Percentiles rank a stretch among this genome's conserved stretches.
phyloP scores from a whole-genome alignment of 37 sponge, comb jelly and placozoan genomes.

The Petrosia ficiformis region DNA sequence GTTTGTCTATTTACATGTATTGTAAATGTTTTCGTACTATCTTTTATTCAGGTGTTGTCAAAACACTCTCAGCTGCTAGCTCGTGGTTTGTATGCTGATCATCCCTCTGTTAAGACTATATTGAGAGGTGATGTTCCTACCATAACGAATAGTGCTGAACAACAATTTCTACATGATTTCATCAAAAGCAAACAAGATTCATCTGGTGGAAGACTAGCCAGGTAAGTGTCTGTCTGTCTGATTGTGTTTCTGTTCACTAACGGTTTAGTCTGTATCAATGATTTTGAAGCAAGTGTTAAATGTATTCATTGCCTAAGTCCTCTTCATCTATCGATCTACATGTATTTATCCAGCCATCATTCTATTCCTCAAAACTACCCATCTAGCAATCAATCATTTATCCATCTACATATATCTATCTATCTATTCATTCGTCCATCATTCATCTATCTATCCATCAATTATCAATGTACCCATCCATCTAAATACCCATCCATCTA shows the following conservation, averaged over 20 bases:
- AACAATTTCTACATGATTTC: constrained; percentile 84
- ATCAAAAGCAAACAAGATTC: constrained; percentile 71
- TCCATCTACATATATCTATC: no score
- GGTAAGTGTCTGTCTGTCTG: constrained; percentile 34
- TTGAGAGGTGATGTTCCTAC: constrained; percentile 59
- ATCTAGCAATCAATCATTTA: neutral
- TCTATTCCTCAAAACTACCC: neutral
- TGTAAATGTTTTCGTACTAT: no score
- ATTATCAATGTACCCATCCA: neutral
- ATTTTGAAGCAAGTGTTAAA: no score
- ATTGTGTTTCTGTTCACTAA: neutral
- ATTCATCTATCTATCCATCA: no score
- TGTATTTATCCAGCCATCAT: neutral
- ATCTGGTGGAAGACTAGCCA: constrained; percentile 84
- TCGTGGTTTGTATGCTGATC: constrained; percentile 67
- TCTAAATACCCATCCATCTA: neutral
- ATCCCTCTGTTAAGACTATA: constrained; percentile 50
- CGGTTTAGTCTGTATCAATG: neutral
- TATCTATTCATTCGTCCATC: no score
- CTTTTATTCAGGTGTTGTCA: constrained; percentile 42
- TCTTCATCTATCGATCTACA: no score
- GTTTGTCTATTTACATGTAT: no score
- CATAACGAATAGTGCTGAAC: constrained; percentile 25
- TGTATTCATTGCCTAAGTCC: no score
- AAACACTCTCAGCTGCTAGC: constrained; percentile 54